Conservation (phyloP, 2,797 vertebrate genomes). For the Capromys pilorides region DNA sequence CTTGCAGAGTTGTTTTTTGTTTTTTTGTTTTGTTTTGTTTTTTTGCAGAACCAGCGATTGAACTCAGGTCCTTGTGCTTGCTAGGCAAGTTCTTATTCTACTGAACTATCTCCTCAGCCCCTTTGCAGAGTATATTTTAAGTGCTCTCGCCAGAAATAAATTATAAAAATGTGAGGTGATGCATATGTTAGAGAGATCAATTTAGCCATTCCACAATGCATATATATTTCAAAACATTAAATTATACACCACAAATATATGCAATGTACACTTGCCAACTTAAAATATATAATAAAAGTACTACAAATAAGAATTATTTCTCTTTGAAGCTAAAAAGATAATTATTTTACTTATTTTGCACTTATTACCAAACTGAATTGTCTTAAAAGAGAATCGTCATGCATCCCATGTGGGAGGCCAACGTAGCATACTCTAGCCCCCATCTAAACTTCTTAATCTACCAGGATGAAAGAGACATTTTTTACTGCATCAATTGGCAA, state of each 20-base stretch:
- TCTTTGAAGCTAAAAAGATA: slow-evolving; percentile 42
- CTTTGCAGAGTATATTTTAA: not conserved
- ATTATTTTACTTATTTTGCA: slow-evolving; percentile 24
- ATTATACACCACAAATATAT: not conserved
- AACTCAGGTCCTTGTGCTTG: no score
- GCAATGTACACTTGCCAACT: not conserved
- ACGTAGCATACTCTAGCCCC: not conserved
- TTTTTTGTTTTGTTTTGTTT: no score
- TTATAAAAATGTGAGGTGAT: not conserved
- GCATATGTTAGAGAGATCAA: not conserved
- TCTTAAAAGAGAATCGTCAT: not conserved
- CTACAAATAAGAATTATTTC: not conserved
- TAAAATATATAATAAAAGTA: not conserved
- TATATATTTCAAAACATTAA: not conserved
- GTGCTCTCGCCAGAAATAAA: not conserved
- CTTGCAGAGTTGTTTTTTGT: no score
- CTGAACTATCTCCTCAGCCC: no score
- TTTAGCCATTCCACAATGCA: not conserved
- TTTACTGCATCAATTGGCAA: not conserved
- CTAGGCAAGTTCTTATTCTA: no score
- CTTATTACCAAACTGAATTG: slow-evolving; percentile 37
- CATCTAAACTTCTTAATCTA: not conserved
- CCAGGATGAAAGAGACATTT: not conserved
- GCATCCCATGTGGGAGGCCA: not conserved
- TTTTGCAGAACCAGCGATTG: no score